Conservation (phyloP, 2,113 vertebrate genomes). For the Mus pahari region DNA sequence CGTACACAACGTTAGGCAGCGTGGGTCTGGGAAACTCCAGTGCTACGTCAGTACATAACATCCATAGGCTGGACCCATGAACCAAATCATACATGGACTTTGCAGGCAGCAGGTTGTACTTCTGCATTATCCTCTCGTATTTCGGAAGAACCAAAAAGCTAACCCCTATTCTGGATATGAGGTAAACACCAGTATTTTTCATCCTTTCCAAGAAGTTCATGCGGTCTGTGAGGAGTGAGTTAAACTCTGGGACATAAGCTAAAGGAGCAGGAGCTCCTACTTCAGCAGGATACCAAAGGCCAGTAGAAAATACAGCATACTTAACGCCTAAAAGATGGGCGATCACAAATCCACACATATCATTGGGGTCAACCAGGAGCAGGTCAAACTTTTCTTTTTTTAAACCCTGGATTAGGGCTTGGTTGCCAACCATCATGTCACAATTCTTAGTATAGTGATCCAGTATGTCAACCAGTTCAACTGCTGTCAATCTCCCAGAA, state of each 20-base stretch:
- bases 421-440: conserved; percentile 94
- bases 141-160: conserved; percentile 96
- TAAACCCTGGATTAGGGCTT: conserved; percentile 90
- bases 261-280: conserved; percentile 96
- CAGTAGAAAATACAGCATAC: conserved; percentile 98
- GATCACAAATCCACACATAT: conserved; percentile 99
- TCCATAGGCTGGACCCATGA: conserved; percentile 96
- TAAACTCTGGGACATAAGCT: conserved; percentile 98
- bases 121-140: conserved; percentile 97
- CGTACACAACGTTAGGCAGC: conserved; percentile 97
- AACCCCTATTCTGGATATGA: conserved; percentile 95
- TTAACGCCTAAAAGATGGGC: conserved; percentile 96
- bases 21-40: conserved; percentile 98
- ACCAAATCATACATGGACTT: conserved; percentile 96
- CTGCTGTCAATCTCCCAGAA: conserved; percentile 94
- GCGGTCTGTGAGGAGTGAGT: conserved; percentile 96
- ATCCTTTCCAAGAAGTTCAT: conserved; percentile 95
- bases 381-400: conserved; percentile 95
- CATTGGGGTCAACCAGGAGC: conserved; percentile 97
- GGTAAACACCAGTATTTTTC: conserved; percentile 94
- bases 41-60: conserved; percentile 98
- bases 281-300: conserved; percentile 98
- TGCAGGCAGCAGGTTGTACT: conserved; percentile 90
- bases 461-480: conserved; percentile 98
- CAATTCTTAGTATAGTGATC: conserved; percentile 98